Evolutionary conservation across 2,797 vertebrate species (phyloP).

Genomic region (Acridotheres tristis): DNA sequence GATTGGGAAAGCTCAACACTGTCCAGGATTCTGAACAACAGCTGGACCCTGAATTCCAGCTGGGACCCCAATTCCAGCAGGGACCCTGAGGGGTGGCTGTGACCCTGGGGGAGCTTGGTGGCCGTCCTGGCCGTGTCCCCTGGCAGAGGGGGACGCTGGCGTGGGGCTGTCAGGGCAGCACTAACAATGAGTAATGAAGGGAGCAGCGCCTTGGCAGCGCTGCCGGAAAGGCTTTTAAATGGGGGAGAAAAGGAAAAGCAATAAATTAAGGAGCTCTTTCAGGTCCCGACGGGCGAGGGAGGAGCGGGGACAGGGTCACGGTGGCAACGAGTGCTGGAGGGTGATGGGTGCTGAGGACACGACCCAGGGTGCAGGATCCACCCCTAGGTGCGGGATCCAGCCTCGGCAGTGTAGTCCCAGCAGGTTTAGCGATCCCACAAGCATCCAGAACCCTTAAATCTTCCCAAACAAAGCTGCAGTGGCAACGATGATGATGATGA

Average conservation of each 20-base stretch:
- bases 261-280: not conserved
- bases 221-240: slow-evolving; percentile 20
- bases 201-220: not conserved
- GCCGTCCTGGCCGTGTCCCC: accelerated
- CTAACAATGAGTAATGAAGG: not conserved
- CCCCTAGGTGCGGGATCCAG: not conserved
- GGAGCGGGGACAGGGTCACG: not conserved
- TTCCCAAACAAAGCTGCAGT: not conserved
- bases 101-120: not conserved
- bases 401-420: accelerated
- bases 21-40: not conserved
- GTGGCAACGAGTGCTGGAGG: not conserved
- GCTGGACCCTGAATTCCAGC: not conserved
- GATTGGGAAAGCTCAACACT: accelerated
- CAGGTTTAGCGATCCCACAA: accelerated
- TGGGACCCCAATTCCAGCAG: not conserved
- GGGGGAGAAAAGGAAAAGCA: not conserved
- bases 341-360: not conserved
- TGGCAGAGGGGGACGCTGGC: not conserved
- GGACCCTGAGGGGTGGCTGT: not conserved
- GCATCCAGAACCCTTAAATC: not conserved
- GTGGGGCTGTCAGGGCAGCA: not conserved
- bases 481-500: not conserved
- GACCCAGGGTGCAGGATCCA: not conserved
- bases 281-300: not conserved